Percentiles rank a stretch among this genome's conserved stretches.
Conservation (phyloP, 2,888 invertebrate genomes). For the Phalera bucephala region DNA sequence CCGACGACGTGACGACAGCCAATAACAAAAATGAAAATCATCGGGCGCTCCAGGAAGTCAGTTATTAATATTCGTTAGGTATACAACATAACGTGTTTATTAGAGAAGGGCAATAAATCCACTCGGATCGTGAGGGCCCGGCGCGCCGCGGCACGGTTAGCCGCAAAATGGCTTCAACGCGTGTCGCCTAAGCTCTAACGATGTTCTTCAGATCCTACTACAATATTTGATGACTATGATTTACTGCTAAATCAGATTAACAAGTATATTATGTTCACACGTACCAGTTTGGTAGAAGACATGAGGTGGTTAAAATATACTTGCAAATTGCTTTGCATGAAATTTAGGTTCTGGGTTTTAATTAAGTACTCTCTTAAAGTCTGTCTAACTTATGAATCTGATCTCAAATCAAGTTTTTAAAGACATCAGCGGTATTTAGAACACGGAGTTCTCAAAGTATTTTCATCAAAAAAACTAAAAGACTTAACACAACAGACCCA, state of each 20-base stretch:
- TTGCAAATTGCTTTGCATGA: conserved; percentile 1
- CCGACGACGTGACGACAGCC: conserved; percentile 51
- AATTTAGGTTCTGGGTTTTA: no score
- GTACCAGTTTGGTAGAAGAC: background rate
- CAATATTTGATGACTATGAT: conserved; percentile 68
- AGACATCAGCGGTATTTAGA: no score
- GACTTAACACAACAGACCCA: no score
- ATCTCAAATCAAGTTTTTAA: no score
- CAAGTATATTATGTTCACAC: conserved; percentile 28
- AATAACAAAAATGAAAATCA: conserved; percentile 63
- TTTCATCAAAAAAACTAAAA: no score
- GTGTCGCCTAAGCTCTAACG: conserved; percentile 69
- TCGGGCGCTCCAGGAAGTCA: conserved; percentile 53
- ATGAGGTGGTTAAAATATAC: background rate
- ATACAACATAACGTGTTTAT: conserved; percentile 72
- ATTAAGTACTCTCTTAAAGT: no score
- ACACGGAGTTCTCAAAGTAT: no score
- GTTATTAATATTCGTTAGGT: conserved; percentile 77
- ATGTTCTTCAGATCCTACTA: conserved; percentile 64
- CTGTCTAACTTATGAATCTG: no score
- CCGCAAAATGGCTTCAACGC: conserved; percentile 68
- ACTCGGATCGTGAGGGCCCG: conserved; percentile 36
- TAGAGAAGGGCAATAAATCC: conserved; percentile 69
- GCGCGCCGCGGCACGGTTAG: conserved; percentile 41
- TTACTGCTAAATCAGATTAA: conserved; percentile 63